These are phyloP conservation scores for Apocrypta bakeri DNA, from an alignment of 1,140 invertebrate genomes.

Conservation along the genomic window DNA sequence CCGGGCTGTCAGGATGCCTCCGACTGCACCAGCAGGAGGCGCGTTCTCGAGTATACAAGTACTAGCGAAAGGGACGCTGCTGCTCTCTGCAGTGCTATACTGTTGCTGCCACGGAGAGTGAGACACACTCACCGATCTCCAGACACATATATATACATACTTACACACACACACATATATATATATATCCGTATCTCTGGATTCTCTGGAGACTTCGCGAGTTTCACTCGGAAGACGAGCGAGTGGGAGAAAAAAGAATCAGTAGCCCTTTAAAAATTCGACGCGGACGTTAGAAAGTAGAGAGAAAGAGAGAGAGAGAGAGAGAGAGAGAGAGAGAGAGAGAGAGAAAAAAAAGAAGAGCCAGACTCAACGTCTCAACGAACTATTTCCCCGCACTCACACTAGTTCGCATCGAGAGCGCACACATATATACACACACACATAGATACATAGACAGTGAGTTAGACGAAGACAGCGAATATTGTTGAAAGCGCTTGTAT, in stretches of 20 bases:
- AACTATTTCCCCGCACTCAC: no score
- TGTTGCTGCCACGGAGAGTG: constrained; percentile 9
- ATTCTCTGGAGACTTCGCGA: neutral
- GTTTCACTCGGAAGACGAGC: neutral
- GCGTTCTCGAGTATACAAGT: neutral
- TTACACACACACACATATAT: neutral
- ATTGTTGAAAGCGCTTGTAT: no score
- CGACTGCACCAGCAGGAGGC: neutral
- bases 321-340: no score
- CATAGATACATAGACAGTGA: no score
- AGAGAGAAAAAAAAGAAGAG: no score
- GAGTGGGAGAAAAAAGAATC: no score
- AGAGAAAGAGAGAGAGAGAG: no score
- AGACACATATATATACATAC: neutral
- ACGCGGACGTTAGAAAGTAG: no score
- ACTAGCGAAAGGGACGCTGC: constrained; percentile 35
- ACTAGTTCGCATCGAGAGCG: no score
- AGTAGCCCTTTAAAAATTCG: neutral
- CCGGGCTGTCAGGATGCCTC: neutral
- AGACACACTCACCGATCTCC: neutral
- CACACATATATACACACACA: no score
- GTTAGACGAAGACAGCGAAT: no score
- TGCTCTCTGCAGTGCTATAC: constrained; percentile 24
- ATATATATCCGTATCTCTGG: neutral
- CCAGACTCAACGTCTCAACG: no score